Evolutionary conservation across 2,113 vertebrate genomes (phyloP), one percentile per base, ranked within the genome.

Genomic region (Isichthys henryi): DNA sequence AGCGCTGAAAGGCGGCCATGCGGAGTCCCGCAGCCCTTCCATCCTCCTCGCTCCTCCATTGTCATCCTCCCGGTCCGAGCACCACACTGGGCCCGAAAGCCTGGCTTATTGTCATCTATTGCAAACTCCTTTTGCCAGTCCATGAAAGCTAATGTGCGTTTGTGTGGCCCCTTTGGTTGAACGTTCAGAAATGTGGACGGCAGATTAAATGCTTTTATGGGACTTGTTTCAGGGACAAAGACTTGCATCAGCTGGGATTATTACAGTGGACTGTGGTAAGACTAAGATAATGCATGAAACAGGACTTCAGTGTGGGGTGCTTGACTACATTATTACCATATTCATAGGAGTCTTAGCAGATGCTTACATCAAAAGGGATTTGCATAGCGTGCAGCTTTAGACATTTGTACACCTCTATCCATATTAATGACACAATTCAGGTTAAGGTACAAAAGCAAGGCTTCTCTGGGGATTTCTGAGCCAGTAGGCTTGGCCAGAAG

Each of bases 21-120:
- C 10, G 87, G 53, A 88, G 87, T 92, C 91, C 84, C 83, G 13
- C 87, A 45, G 77, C 90, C 92, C 91, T 50, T 90, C 90, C 91
- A 89, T 90, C 93, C 87, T 91, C 90, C 91, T 66, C 84, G 86
- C 50, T 87, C 87, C 91, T 89, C 90, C 90, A 88, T 91, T 93
- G 92, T 91, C 91, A 84, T 74, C 85, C 90, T 88, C 88, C 83
- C 89, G 48, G 82, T 49, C 87, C 85, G 50, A 89, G 85, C 89
- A 85, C 89, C 89, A 89, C 83, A 82, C 89, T 86, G 77, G 88
- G 90, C 91, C 86, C 89, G 52, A 56, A 43, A 86, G 88, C 89
- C 89, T 50, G 88, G 86, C 86, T 82, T 62, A 91, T 88, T 74
- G 91, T 89, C 89, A 90, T 90, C 92, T 89, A 56, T 27, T 86